These are phyloP conservation scores for Spinus pinus DNA, from an alignment of 2,797 vertebrate species.

Conservation along the genomic window DNA sequence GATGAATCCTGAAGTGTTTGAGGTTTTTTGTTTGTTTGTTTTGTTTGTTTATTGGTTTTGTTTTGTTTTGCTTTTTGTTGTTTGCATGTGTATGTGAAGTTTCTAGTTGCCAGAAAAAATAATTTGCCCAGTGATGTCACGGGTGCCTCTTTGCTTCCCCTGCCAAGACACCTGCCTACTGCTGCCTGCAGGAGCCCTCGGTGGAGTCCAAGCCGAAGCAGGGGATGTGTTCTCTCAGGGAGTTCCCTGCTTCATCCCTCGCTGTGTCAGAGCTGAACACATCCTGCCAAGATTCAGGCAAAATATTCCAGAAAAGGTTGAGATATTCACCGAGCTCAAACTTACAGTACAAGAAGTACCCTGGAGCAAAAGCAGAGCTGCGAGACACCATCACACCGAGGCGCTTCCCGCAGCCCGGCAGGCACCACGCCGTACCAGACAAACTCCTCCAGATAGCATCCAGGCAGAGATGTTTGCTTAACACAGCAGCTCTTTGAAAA, in stretches of 20 bases:
- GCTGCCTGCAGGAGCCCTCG: neutral
- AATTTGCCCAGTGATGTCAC: slow-evolving; percentile 11
- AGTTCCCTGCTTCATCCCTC: neutral
- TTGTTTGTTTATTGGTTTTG: neutral
- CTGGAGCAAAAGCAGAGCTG: slow-evolving; percentile 47
- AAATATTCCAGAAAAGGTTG: slow-evolving; percentile 35
- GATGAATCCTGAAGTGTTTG: neutral
- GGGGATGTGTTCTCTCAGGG: neutral
- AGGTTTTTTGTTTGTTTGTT: neutral
- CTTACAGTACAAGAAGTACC: slow-evolving; percentile 53
- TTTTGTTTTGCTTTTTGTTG: neutral
- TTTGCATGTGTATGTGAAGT: neutral
- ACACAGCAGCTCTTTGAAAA: slow-evolving; percentile 70
- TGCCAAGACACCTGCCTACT: slow-evolving; percentile 45
- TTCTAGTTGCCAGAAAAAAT: neutral
- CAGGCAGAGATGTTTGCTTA: slow-evolving; percentile 61
- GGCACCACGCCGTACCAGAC: slow-evolving; percentile 41
- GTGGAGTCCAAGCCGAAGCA: neutral
- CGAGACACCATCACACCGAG: neutral
- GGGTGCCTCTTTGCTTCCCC: slow-evolving; percentile 2
- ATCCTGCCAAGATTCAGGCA: slow-evolving; percentile 26
- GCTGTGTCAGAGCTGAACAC: neutral
- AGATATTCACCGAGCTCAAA: slow-evolving; percentile 1
- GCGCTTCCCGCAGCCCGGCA: neutral
- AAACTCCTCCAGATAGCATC: slow-evolving; percentile 56